Base-by-base conservation (phyloP, 1,140 invertebrate genomes). In the Drosophila kepulauana region DNA sequence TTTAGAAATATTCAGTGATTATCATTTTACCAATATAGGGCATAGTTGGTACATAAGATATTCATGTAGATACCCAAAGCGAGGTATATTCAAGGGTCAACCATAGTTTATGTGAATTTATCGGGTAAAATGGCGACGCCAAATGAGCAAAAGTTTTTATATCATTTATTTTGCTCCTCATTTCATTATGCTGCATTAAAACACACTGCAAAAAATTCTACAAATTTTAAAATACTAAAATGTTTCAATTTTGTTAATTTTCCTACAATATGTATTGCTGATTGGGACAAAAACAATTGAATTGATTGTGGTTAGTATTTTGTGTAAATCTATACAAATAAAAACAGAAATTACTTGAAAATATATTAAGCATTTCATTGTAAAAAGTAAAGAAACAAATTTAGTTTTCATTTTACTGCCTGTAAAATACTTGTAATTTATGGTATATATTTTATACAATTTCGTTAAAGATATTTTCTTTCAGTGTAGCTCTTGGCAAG, bases 91-190 rank as follows among this genome's bases (percentile, higher is more conserved):
- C 33, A 41, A 28, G 35, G 65, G 35, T 28, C 59, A 59, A 45
- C 64, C n/a, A 51, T 78, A 75, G 71, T 68, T 81, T 79, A 86
- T 56, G 25, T 15, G 10, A 80, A 69, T 80, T 56, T 75, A 87
- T 46, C 75, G 71, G 67, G 45, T 62, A 62, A 82, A 87, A 82
- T 82, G 73, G 76, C 72, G 76, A 87, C 82, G 82, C 82, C 78
- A 86, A 85, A 85, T 85, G 82, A 85, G 82, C 82, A 85, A 85
- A 85, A 81, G 69, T 81, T 85, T 85, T 86, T 86, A 78, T 81
- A 86, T 78, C 64, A 86, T 86, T 86, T 78, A 80, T 79, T 73
- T 78, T 65, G 61, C 61, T 75, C 20, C 52, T 54, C 62, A 46
- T 49, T 71, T 51, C 35, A 25, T 45, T 52, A 7, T 33, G 49